Percentiles rank a stretch among this genome's conserved stretches.
Evolutionary conservation across 1,140 invertebrate species (phyloP).

Genomic region (Lepeophtheirus salmonis): DNA sequence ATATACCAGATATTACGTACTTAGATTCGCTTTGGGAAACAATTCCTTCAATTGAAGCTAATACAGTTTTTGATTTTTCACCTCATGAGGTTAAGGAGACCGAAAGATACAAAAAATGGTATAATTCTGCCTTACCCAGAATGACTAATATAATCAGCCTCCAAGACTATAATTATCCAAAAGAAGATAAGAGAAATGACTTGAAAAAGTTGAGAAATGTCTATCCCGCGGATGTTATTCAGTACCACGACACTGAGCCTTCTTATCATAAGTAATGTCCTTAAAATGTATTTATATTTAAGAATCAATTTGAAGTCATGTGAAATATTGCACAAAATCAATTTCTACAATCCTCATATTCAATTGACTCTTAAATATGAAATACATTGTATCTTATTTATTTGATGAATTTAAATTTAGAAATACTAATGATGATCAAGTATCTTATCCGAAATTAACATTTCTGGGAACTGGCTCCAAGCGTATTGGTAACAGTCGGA

Average conservation of each 20-base stretch:
- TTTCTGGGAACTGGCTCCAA: not conserved
- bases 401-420: not conserved
- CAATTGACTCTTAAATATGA: not conserved
- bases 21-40: not conserved
- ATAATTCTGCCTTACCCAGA: not conserved
- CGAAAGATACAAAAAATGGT: not conserved
- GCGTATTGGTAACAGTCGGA: not conserved
- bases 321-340: too few relatives aligned
- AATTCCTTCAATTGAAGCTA: not conserved
- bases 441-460: not conserved
- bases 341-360: not conserved
- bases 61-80: not conserved
- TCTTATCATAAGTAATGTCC: not conserved
- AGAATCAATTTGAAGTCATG: too few relatives aligned
- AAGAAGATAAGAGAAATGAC: too few relatives aligned
- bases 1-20: not conserved
- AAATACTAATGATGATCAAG: not conserved
- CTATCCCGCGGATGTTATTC: not conserved
- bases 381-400: not conserved
- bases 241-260: not conserved
- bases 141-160: not conserved
- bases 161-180: not conserved
- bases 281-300: not conserved
- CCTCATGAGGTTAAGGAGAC: not conserved
- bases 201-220: not conserved